Conservation (phyloP, 2,113 vertebrate species). For the Erythrocebus patas region DNA sequence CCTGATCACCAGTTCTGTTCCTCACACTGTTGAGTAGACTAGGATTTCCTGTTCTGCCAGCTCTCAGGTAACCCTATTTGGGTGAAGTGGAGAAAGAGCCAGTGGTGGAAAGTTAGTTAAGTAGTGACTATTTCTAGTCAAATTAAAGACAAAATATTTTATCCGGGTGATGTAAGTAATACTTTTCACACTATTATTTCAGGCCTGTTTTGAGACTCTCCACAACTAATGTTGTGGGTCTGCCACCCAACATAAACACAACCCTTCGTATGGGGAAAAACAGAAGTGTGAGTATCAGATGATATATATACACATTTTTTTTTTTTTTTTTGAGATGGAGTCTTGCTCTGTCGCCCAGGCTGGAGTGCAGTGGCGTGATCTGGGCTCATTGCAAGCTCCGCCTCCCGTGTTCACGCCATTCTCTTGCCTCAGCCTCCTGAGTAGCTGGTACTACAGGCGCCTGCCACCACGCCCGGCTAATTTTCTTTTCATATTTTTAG, state of each 20-base stretch:
- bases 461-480: too few species aligned
- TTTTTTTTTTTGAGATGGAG: too few species aligned
- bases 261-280: background rate
- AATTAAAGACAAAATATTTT: background rate
- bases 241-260: background rate
- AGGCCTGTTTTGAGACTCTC: background rate
- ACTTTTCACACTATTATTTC: background rate
- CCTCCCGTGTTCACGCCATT: too few species aligned
- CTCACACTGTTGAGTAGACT: background rate
- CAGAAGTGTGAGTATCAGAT: background rate
- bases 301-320: too few species aligned
- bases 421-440: too few species aligned
- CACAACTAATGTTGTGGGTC: background rate
- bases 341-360: too few species aligned
- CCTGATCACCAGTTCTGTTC: background rate
- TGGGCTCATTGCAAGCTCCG: too few species aligned
- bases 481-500: too few species aligned
- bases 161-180: background rate
- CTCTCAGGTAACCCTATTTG: background rate
- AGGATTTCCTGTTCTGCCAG: background rate
- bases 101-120: background rate
- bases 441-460: too few species aligned
- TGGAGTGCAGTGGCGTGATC: too few species aligned
- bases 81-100: background rate
- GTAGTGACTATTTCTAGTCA: background rate